These are phyloP conservation scores for Anastatus disparis DNA, from an alignment of 1,140 invertebrate species.

Conservation along the genomic window DNA sequence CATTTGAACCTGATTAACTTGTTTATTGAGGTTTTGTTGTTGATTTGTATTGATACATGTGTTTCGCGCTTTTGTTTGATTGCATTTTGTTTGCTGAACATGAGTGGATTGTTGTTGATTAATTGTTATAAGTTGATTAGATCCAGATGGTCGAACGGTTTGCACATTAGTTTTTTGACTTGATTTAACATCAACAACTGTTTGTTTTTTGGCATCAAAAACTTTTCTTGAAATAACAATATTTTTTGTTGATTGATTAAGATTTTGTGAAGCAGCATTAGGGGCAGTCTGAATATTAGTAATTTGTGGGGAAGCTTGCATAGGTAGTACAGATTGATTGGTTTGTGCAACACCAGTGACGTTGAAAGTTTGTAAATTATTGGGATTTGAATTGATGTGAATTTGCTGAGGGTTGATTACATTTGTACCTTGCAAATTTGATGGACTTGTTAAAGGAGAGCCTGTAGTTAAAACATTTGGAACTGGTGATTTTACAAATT, in stretches of 20 bases:
- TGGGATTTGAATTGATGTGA: constrained; percentile 29
- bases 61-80: constrained; percentile 43
- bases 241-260: constrained; percentile 31
- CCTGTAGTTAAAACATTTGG: constrained; percentile 30
- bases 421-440: constrained; percentile 40
- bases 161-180: constrained; percentile 31
- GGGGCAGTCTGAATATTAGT: constrained; percentile 13
- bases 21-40: constrained; percentile 49
- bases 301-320: not conserved
- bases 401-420: constrained; percentile 27
- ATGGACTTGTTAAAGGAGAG: constrained; percentile 43
- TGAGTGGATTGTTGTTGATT: constrained; percentile 43
- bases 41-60: constrained; percentile 46
- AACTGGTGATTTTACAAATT: constrained; percentile 55
- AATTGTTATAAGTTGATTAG: constrained; percentile 14
- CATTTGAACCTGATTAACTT: constrained; percentile 43
- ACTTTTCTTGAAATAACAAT: constrained; percentile 28
- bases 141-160: not conserved
- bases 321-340: constrained; percentile 20
- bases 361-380: constrained; percentile 37
- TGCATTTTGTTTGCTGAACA: constrained; percentile 44
- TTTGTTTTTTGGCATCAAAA: constrained; percentile 39
- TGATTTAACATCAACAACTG: constrained; percentile 31
- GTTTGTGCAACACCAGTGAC: constrained; percentile 26
- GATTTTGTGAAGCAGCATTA: constrained; percentile 26